phyloP scores from a whole-genome alignment of 2,113 vertebrate species.

The Globicephala melas region DNA sequence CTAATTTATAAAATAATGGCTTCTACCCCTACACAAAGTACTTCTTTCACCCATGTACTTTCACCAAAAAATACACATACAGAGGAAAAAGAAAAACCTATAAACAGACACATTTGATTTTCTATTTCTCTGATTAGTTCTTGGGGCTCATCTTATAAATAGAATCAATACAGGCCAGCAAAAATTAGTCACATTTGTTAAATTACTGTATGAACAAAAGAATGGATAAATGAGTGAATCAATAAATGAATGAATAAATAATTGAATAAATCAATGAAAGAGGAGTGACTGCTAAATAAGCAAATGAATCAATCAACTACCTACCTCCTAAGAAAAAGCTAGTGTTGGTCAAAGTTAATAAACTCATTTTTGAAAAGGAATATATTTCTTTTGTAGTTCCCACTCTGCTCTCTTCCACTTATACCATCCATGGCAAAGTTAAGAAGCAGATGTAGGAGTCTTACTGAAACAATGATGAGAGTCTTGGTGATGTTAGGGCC shows the following conservation, averaged over 20 bases:
- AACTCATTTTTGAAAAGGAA: not conserved
- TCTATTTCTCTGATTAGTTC: slow-evolving; percentile 30
- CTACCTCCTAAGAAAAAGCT: not conserved
- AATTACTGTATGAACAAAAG: not conserved
- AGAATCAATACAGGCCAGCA: not conserved
- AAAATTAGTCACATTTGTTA: not conserved
- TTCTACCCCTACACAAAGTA: not conserved
- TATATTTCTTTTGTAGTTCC: slow-evolving; percentile 43
- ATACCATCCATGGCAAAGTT: slow-evolving; percentile 40
- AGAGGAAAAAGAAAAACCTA: not conserved
- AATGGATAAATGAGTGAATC: not conserved
- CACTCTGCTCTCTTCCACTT: slow-evolving; percentile 36
- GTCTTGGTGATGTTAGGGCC: not conserved
- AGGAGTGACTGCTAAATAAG: not conserved
- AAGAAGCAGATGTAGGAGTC: slow-evolving; percentile 48
- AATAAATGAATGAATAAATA: not conserved
- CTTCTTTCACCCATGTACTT: slow-evolving; percentile 32
- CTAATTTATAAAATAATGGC: not conserved
- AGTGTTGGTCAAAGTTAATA: not conserved
- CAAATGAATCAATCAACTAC: not conserved
- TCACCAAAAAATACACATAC: slow-evolving; percentile 23
- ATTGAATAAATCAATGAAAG: not conserved
- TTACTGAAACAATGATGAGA: slow-evolving; percentile 36
- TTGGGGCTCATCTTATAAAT: not conserved
- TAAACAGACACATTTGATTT: not conserved